A percentile compares a stretch with the other conserved stretches of the same genome.
Evolutionary conservation across 2,888 invertebrate species (phyloP).

Genomic region (Sialis fuliginosa): DNA sequence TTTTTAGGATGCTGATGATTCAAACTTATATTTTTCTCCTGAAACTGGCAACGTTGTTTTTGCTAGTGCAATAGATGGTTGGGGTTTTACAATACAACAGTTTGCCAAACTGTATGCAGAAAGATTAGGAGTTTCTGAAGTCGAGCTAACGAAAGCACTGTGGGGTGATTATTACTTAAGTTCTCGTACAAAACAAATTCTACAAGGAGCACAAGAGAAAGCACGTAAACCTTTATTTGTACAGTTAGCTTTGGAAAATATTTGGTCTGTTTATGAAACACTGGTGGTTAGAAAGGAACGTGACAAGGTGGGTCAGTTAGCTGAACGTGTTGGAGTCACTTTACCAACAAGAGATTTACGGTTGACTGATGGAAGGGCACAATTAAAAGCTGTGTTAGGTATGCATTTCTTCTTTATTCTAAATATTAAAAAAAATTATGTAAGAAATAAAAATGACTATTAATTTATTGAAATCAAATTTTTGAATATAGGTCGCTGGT

Average conservation of each 20-base stretch:
- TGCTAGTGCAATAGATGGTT: conserved; percentile 89
- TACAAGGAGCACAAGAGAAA: conserved; percentile 79
- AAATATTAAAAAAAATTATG: no score
- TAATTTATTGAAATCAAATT: no score
- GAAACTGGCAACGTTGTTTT: conserved; percentile 91
- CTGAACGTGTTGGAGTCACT: conserved; percentile 60
- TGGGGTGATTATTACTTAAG: conserved; percentile 94
- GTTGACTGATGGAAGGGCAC: conserved; percentile 57
- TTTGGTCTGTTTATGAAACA: conserved; percentile 80
- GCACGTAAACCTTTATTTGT: conserved; percentile 88
- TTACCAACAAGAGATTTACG: conserved; percentile 58
- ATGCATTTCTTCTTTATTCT: no score
- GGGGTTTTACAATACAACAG: conserved; percentile 68
- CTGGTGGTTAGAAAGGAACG: conserved; percentile 58
- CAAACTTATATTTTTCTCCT: conserved; percentile 82
- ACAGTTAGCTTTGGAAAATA: conserved; percentile 76
- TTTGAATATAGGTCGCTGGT: conserved; percentile 66
- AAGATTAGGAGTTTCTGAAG: conserved; percentile 48
- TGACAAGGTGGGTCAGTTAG: conserved; percentile 49
- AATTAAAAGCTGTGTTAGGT: conserved; percentile 41
- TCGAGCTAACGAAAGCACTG: conserved; percentile 56
- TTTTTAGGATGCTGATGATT: conserved; percentile 69
- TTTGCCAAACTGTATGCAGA: conserved; percentile 64
- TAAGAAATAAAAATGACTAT: no score
- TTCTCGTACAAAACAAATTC: conserved; percentile 62